A percentile compares a stretch with the other conserved stretches of the same genome.
These are phyloP conservation scores for Labrus mixtus DNA, from an alignment of 2,113 vertebrate genomes.

Conservation along the genomic window DNA sequence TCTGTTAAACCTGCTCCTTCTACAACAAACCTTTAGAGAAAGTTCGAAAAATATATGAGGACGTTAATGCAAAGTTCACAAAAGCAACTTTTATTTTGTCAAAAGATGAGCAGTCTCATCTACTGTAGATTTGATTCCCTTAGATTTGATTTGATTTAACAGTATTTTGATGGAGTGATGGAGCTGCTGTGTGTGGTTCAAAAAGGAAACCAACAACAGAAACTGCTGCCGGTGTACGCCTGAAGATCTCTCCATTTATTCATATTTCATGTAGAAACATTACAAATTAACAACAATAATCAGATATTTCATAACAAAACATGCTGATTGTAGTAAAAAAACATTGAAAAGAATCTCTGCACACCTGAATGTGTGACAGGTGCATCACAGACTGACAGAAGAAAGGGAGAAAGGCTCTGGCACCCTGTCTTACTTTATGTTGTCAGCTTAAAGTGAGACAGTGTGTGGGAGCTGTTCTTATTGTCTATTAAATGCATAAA, in stretches of 20 bases:
- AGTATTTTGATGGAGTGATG: neutral
- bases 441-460: too few species aligned
- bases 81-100: neutral
- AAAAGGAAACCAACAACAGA: neutral
- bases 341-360: too few species aligned
- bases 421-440: too few species aligned
- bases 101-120: neutral
- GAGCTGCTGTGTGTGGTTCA: neutral
- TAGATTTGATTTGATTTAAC: too few species aligned
- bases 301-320: too few species aligned
- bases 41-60: neutral
- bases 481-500: too few species aligned
- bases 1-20: constrained; percentile 18
- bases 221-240: neutral
- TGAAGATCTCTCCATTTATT: neutral
- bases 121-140: too few species aligned
- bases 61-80: accelerated
- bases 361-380: too few species aligned
- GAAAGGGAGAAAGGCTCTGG: too few species aligned
- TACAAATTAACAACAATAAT: neutral
- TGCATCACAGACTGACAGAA: too few species aligned
- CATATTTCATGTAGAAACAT: neutral
- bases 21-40: constrained; percentile 3
- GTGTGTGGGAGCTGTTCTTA: too few species aligned
- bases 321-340: too few species aligned